Conservation (phyloP, 2,888 invertebrate species). For the Aplocera efformata region DNA sequence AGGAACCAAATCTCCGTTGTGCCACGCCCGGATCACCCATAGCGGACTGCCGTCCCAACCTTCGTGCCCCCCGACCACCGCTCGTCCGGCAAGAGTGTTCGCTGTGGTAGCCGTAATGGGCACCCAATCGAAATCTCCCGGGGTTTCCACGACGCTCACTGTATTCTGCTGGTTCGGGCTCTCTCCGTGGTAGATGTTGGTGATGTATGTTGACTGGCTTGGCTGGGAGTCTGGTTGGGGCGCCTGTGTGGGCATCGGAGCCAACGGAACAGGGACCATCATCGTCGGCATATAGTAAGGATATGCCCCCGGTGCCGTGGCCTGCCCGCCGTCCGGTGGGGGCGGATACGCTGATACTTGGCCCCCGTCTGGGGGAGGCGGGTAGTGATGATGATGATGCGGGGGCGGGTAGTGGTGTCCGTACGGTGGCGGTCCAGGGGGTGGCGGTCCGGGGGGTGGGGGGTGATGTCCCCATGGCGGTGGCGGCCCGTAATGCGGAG, state of each 20-base stretch:
- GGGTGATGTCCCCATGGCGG: conserved; percentile 32
- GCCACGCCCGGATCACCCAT: conserved; percentile 72
- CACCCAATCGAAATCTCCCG: conserved; percentile 69
- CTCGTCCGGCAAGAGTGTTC: conserved; percentile 53
- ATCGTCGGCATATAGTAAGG: conserved; percentile 59
- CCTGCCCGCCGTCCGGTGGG: conserved; percentile 21
- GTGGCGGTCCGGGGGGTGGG: conserved; percentile 27
- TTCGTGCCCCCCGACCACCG: conserved; percentile 70
- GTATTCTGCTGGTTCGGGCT: conserved; percentile 43
- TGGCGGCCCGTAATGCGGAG: conserved; percentile 46
- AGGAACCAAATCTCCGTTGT: conserved; percentile 69
- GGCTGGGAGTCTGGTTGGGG: conserved; percentile 35
- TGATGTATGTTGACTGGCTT: conserved; percentile 64
- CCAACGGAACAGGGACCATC: conserved; percentile 57
- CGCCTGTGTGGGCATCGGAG: conserved; percentile 34
- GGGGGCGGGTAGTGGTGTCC: conserved; percentile 20
- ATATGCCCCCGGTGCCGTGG: conserved; percentile 24
- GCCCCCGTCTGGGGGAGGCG: conserved; percentile 27
- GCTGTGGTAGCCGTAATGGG: conserved; percentile 62
- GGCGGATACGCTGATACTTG: conserved; percentile 27
- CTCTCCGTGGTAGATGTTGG: conserved; percentile 69
- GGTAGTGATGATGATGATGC: conserved; percentile 27
- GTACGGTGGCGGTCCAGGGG: conserved; percentile 30
- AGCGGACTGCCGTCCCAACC: conserved; percentile 74
- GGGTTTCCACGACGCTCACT: conserved; percentile 55